A percentile compares a stretch with the other conserved stretches of the same genome.
phyloP scores from a whole-genome alignment of 2,797 vertebrate genomes.

The Champsocephalus esox region DNA sequence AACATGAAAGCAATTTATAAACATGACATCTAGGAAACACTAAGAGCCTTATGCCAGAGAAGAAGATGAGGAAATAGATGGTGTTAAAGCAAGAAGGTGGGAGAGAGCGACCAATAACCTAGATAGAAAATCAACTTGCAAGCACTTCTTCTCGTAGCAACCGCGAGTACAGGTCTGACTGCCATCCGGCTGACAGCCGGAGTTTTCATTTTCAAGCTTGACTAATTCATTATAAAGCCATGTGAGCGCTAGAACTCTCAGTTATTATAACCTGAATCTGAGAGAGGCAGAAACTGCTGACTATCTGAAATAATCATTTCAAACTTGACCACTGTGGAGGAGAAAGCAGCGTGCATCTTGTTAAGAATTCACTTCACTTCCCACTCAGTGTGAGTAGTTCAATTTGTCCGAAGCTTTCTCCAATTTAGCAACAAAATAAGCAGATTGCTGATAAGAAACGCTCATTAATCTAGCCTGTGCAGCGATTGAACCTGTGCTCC shows the following conservation, averaged over 20 bases:
- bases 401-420: slow-evolving; percentile 41
- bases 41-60: slow-evolving; percentile 18
- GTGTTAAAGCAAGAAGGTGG: background rate
- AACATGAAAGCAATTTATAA: slow-evolving; percentile 24
- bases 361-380: slow-evolving; percentile 43
- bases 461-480: slow-evolving; percentile 59
- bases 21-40: slow-evolving; percentile 24
- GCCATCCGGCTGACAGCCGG: slow-evolving; percentile 59
- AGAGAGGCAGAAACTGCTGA: slow-evolving; percentile 63
- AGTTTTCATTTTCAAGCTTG: slow-evolving; percentile 69
- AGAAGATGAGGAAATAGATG: slow-evolving; percentile 10
- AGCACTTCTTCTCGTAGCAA: slow-evolving; percentile 40
- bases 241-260: slow-evolving; percentile 43
- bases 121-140: slow-evolving; percentile 66
- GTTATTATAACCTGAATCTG: slow-evolving; percentile 53
- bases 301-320: slow-evolving; percentile 56
- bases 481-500: slow-evolving; percentile 8
- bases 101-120: slow-evolving; percentile 63
- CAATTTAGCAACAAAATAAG: slow-evolving; percentile 50
- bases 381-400: slow-evolving; percentile 22
- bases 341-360: slow-evolving; percentile 42
- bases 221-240: slow-evolving; percentile 78
- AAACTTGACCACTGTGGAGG: slow-evolving; percentile 47
- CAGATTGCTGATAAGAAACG: slow-evolving; percentile 60
- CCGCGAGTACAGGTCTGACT: slow-evolving; percentile 52